Base-by-base conservation (phyloP, 2,888 invertebrate species). In the Hydropsyche betteni region DNA sequence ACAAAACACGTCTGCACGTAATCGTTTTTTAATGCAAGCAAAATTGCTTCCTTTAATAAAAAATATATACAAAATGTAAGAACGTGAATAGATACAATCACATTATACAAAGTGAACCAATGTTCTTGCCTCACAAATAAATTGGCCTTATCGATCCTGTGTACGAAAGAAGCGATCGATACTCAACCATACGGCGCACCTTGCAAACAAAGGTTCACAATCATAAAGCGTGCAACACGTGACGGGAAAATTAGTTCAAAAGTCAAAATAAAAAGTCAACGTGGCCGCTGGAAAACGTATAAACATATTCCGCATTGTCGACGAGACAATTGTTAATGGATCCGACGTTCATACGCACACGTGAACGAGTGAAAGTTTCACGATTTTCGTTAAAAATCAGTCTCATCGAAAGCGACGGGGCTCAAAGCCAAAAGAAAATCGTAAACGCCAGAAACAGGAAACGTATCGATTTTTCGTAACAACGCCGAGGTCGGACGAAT, bases 11-110 rank as follows among this genome's bases (percentile, higher is more conserved):
- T 36, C 5, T 8, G 14, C 10, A 10, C 34, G 34, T 64, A 64
- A 64, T 64, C 64, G 64, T 64, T 64, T 64, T n/a, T 64, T 64
- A 64, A 64, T 64, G 64, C 34, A 64, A 64, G 33, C 33, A 64
- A 64, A 64, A 64, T 64, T 34, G 34, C 64, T 64, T 64, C 64
- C 64, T 64, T 36, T n/a, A 36, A 36, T 12, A 33, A 34, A 36
- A 64, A 64, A 33, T 34, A 64, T 64, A 64, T 33, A 36, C 36
- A 8, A 24, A 36, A 6, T 36, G 12, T 36, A 8, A 55, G 6
- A 55, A n/a, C 6, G 6, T 6, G 55, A 55, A 55, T 55, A 44
- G 44, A 44, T 44, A 44, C 7, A 44, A 44, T 44, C 44, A 10
- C 44, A 44, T 44, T 44, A 44, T 44, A 44, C 44, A 44, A 44